Conservation (phyloP, 1,140 invertebrate genomes). For the Adoxophyes honmai region DNA sequence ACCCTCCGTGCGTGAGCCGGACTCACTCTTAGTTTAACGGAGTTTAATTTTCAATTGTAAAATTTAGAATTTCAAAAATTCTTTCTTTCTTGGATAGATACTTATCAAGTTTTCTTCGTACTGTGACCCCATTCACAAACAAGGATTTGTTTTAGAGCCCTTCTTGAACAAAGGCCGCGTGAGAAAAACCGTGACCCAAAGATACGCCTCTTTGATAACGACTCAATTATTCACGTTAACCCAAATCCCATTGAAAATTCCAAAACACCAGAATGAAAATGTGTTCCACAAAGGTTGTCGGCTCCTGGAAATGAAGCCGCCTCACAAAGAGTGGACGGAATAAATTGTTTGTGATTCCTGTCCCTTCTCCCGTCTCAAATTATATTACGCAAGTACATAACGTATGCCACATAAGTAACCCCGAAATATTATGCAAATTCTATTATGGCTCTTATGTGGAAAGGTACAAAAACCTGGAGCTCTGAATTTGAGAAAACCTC, state of each 20-base stretch:
- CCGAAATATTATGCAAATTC: neutral
- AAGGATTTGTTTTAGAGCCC: no score
- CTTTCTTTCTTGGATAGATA: no score
- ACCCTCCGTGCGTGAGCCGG: no score
- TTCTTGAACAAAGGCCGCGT: no score
- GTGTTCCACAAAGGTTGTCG: neutral
- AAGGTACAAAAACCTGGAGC: neutral
- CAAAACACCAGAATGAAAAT: conserved; percentile 1
- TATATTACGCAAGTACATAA: neutral
- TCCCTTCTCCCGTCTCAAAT: neutral
- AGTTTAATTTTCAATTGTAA: no score
- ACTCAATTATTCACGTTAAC: neutral
- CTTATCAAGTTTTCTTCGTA: no score
- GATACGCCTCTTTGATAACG: neutral
- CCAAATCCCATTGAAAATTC: neutral
- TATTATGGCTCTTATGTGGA: neutral
- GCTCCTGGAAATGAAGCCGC: neutral
- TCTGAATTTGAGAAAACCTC: no score
- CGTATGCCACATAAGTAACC: neutral
- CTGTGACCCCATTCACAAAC: no score
- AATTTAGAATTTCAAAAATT: no score
- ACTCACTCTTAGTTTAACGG: no score
- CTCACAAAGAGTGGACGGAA: conserved; percentile 7
- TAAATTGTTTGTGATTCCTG: conserved; percentile 11
- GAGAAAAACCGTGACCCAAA: neutral